These are phyloP conservation scores for Pterois miles DNA, from an alignment of 2,797 vertebrate genomes.

Conservation along the genomic window DNA sequence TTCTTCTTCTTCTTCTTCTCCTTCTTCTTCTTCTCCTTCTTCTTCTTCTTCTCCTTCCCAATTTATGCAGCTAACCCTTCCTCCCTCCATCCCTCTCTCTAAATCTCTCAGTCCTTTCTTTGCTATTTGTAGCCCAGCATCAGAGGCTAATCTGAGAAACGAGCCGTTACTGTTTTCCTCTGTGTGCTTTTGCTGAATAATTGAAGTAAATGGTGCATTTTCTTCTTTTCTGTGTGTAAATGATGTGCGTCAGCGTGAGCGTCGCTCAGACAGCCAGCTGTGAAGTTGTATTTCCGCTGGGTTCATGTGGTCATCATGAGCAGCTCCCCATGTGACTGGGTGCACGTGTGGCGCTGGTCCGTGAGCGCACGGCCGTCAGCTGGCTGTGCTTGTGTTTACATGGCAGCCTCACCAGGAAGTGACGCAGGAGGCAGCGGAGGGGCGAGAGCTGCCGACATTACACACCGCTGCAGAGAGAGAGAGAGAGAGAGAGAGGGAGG, in stretches of 20 bases:
- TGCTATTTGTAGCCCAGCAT: conserved; percentile 23
- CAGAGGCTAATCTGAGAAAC: conserved; percentile 39
- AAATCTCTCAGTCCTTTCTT: conserved; percentile 1
- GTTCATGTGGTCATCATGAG: conserved; percentile 77
- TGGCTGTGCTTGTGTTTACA: conserved; percentile 73
- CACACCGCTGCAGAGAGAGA: conserved; percentile 61
- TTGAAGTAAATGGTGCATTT: conserved; percentile 21
- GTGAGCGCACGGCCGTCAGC: conserved; percentile 37
- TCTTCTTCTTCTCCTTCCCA: background rate
- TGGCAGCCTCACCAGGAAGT: conserved; percentile 69
- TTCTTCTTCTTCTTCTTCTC: background rate
- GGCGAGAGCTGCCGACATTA: conserved; percentile 70
- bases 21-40: background rate
- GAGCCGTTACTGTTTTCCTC: conserved; percentile 21
- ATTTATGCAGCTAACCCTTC: conserved; percentile 1
- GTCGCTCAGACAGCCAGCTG: conserved; percentile 64
- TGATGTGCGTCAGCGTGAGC: conserved; percentile 17
- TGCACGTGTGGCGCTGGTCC: conserved; percentile 30
- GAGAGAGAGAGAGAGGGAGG: too few relatives aligned
- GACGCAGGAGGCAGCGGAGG: conserved; percentile 73
- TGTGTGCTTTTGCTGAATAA: conserved; percentile 45
- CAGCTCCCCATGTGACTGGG: conserved; percentile 71
- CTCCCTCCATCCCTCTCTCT: conserved; percentile 6
- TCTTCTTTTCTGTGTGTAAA: conserved; percentile 10
- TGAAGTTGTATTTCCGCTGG: conserved; percentile 74